Base-by-base conservation (phyloP, 2,797 vertebrate species). In the Microhierax caerulescens region DNA sequence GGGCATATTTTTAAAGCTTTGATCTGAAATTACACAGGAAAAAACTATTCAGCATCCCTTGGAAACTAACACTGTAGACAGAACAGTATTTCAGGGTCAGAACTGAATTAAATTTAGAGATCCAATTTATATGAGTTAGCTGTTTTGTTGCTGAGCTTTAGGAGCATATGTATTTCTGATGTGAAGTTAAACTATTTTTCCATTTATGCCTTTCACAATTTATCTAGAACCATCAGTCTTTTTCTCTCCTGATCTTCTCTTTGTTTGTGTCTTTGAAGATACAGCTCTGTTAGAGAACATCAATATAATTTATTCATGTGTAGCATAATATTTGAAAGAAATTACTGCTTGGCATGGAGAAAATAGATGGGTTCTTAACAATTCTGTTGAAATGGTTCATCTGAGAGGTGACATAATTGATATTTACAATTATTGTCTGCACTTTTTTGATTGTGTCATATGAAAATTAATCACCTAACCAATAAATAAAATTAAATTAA, bases 301-400 rank as follows among this genome's bases (percentile, higher is more conserved):
- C 64, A 84, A 73, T 76, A 36, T 63, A 79, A 96, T 85, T 80
- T 95, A 96, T 95, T 90, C 54, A 75, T 54, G 28, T 88, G 69
- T 57, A 88, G 25, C 75, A 73, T 60, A 81, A 36, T 84, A 92
- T 91, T 88, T 78, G 54, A 88, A 74, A 86, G 27, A 88, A 79
- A 94, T 92, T 86, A 84, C 45, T 77, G 10, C 32, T 82, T 85
- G 53, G 34, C 53, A 51, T 64, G 21, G 50, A 82, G 60, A 88
- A 91, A 86, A 85, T 82, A 60, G 34, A 39, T 81, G 34, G 5
- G 16, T 86, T 94, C 64, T 94, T 69, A 90, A 50, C 48, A 93
- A 50, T 74, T 84, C 15, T 64, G 36, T 91, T 86, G 57, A 93
- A 87, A 11, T 85, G 57, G 9, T 8, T 91, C 59, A 77, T 96